These are phyloP conservation scores for Struthio camelus DNA, from an alignment of 2,113 vertebrate genomes.

Conservation along the genomic window DNA sequence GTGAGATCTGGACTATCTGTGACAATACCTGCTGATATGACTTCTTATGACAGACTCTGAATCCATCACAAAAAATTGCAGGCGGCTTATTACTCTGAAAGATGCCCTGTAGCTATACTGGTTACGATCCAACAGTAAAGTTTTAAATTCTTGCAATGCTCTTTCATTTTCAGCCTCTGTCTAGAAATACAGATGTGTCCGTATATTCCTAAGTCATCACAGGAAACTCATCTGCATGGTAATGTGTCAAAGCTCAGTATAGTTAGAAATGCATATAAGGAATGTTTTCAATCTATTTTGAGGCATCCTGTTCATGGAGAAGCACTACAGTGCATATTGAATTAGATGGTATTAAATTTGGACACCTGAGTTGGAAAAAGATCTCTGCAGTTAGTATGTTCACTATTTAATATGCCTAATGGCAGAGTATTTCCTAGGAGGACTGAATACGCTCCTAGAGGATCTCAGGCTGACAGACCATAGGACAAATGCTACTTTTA, in stretches of 20 bases:
- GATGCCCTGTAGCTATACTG: too few relatives aligned
- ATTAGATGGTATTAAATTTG: background rate
- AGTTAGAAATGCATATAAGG: background rate
- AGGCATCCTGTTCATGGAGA: background rate
- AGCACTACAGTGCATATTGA: background rate
- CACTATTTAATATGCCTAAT: background rate
- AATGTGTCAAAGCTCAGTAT: background rate
- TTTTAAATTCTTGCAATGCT: background rate
- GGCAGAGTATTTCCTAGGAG: background rate
- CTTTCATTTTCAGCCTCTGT: background rate
- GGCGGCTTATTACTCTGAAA: background rate
- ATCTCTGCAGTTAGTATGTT: background rate
- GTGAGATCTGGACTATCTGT: background rate
- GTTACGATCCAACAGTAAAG: background rate
- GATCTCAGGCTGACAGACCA: background rate
- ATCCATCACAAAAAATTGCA: background rate
- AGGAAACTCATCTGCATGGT: background rate
- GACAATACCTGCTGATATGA: background rate
- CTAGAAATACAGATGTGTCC: background rate
- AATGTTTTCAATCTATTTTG: background rate
- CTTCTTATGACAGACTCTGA: background rate
- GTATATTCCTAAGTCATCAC: background rate
- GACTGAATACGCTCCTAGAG: background rate
- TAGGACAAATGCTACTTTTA: background rate
- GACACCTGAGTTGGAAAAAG: background rate